Evolutionary conservation across 1,140 invertebrate genomes (phyloP), one percentile per base, ranked within the genome.

Genomic region (Drosophila serrata): DNA sequence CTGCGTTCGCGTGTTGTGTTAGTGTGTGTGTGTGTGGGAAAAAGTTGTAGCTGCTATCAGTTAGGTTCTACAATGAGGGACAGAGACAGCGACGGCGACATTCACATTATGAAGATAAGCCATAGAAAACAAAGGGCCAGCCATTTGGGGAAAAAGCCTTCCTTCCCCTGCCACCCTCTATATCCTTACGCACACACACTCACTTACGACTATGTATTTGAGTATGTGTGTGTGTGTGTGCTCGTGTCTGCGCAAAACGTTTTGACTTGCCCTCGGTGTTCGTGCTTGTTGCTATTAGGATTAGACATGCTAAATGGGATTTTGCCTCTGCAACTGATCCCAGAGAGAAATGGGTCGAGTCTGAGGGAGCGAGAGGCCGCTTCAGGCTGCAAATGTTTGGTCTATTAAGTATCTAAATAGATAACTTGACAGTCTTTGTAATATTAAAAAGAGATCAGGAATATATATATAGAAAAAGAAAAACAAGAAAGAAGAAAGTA

Each of bases 41-140:
- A 87, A 86, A 87, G 82, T 87, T 87, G 82, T 80, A 76, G 49
- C 74, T 69, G 82, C 76, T 87, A 87, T 87, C 79, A 87, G 79
- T 82, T 88, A 74, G 75, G 73, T 76, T 79, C 67, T 77, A 69
- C 82, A 87, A 76, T 73, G 53, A 57, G 40, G 24, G 43, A 56
- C 48, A 46, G 37, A 57, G 39, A 68, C 74, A 63, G 68, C 75
- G 51, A 65, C 76, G 84, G 79, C 76, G 79, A 90, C 85, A 79
- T 82, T 73, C 82, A 84, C 84, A 87, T 87, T 88, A 87, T 82
- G 84, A 87, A 87, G 82, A 87, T 87, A 87, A 88, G 76, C 82
- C 80, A 79, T 77, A 60, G 84, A 87, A 87, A 87, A 88, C 82
- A 87, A 88, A 87, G 76, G 84, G 67, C 82, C 67, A 51, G 37